Evolutionary conservation across 2,113 vertebrate species (phyloP).

Genomic region (Tragelaphus imberbis): DNA sequence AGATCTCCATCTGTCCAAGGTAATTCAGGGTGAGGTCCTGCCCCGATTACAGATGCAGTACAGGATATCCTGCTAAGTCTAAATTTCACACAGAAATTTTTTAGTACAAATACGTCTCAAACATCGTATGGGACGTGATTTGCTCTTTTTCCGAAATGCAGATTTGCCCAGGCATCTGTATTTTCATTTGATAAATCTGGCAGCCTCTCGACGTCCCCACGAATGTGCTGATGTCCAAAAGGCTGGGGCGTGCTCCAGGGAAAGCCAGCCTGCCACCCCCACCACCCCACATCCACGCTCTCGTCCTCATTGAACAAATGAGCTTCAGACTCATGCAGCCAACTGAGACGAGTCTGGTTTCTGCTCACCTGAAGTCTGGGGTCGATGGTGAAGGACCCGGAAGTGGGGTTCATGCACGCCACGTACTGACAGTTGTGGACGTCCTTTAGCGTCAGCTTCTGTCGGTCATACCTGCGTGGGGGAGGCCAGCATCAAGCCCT

Average conservation of each 20-base stretch:
- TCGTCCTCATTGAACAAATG: rapidly evolving
- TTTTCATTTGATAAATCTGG: not conserved
- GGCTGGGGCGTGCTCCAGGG: rapidly evolving
- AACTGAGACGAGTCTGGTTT: rapidly evolving
- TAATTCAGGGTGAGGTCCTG: rapidly evolving
- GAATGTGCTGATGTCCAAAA: not conserved
- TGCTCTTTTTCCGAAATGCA: not conserved
- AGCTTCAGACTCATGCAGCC: rapidly evolving
- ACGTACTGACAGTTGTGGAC: constrained; percentile 83
- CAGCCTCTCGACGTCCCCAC: rapidly evolving
- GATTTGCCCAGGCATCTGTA: not conserved
- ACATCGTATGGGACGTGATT: rapidly evolving
- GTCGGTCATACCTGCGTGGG: constrained; percentile 77
- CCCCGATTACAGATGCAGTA: rapidly evolving
- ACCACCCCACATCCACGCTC: rapidly evolving
- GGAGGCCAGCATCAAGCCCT: rapidly evolving
- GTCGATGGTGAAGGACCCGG: constrained; percentile 83
- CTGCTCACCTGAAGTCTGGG: constrained; percentile 78
- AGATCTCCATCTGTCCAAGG: not conserved
- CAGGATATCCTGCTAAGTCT: not conserved
- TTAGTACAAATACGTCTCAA: not conserved
- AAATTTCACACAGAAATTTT: not conserved
- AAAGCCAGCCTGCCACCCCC: rapidly evolving
- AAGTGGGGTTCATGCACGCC: constrained; percentile 83
- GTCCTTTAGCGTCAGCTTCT: constrained; percentile 81